phyloP scores from a whole-genome alignment of 2,113 vertebrate genomes.

The Vimba vimba region DNA sequence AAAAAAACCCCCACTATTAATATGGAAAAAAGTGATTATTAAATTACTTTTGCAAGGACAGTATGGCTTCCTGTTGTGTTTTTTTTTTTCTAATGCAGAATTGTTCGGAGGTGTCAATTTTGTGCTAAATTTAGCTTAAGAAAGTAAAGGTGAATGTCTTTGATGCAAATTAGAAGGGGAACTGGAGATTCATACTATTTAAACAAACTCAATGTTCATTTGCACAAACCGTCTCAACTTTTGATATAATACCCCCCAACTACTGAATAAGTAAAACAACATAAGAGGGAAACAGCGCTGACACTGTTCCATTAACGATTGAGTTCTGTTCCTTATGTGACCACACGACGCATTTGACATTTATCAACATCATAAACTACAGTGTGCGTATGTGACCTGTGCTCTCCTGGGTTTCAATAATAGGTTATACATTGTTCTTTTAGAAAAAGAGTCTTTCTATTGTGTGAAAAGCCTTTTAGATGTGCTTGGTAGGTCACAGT shows the following conservation, averaged over 20 bases:
- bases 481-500: constrained; percentile 33
- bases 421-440: constrained; percentile 41
- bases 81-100: too few species aligned
- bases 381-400: constrained; percentile 19
- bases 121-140: not conserved
- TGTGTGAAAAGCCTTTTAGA: constrained; percentile 45
- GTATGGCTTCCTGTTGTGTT: not conserved
- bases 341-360: constrained; percentile 41
- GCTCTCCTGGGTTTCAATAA: constrained; percentile 36
- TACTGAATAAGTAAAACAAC: not conserved
- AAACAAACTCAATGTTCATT: not conserved
- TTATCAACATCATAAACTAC: constrained; percentile 24
- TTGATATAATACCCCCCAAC: not conserved
- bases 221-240: not conserved
- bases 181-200: not conserved
- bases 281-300: not conserved
- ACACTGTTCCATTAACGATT: constrained; percentile 8
- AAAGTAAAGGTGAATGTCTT: not conserved
- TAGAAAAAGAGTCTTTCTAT: constrained; percentile 37
- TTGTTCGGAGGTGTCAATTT: not conserved
- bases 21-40: not conserved
- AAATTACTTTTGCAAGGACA: not conserved
- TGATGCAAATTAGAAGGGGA: not conserved
- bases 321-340: constrained; percentile 5
- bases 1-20: too few species aligned